These are phyloP conservation scores for Agriotes lineatus DNA, from an alignment of 2,888 invertebrate genomes.

Conservation along the genomic window DNA sequence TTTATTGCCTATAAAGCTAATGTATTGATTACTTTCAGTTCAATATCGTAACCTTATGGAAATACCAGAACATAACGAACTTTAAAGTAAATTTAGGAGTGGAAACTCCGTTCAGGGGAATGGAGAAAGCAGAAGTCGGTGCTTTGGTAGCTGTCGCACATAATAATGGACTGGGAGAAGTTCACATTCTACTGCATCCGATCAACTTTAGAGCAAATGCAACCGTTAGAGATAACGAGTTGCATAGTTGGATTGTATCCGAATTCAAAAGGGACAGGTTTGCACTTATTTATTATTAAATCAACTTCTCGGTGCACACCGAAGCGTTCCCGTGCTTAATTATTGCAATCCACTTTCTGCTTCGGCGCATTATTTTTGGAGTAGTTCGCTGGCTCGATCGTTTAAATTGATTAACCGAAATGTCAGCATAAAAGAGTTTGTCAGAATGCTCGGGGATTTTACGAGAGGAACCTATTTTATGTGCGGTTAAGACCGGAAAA, in stretches of 20 bases:
- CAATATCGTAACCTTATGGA: conserved; percentile 50
- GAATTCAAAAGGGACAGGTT: conserved; percentile 59
- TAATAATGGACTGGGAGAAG: conserved; percentile 57
- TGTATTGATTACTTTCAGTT: conserved; percentile 43
- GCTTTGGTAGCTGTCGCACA: conserved; percentile 60
- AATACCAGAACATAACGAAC: conserved; percentile 56
- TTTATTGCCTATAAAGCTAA: not conserved
- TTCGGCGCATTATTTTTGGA: not conserved
- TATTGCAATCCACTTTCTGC: conserved; percentile 10
- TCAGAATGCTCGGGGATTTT: conserved; percentile 11
- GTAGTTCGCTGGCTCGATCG: conserved; percentile 8
- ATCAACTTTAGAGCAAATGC: conserved; percentile 58
- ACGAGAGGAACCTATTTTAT: conserved; percentile 20
- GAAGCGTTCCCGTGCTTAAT: not conserved
- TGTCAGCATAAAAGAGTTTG: conserved; percentile 15
- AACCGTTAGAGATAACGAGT: conserved; percentile 55
- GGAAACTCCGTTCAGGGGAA: conserved; percentile 64
- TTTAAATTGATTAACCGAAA: conserved; percentile 15
- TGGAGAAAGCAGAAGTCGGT: conserved; percentile 62
- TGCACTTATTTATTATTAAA: conserved; percentile 26
- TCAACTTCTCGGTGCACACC: not conserved
- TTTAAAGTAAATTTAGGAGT: conserved; percentile 60
- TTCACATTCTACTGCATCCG: conserved; percentile 62
- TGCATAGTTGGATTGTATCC: conserved; percentile 54
- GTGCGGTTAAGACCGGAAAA: conserved; percentile 12